phyloP scores from a whole-genome alignment of 1,140 invertebrate species.

The Laupala kohalensis region DNA sequence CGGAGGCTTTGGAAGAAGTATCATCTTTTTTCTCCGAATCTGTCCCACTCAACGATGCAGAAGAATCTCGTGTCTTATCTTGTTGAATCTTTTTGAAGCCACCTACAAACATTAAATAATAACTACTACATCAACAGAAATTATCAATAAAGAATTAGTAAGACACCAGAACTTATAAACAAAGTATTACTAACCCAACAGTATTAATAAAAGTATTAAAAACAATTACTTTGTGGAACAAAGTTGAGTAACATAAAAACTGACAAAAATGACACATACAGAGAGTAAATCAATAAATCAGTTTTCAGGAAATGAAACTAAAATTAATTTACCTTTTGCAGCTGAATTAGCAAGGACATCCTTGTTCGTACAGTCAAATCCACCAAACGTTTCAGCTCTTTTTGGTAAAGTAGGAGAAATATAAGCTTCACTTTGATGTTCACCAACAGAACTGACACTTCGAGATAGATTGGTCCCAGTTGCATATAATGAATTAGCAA shows the following conservation, averaged over 20 bases:
- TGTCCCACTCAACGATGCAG: slow-evolving; percentile 16
- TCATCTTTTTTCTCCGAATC: too few species aligned
- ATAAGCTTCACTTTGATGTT: slow-evolving; percentile 71
- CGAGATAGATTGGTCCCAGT: slow-evolving; percentile 65
- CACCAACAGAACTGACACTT: slow-evolving; percentile 82
- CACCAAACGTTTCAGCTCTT: slow-evolving; percentile 86
- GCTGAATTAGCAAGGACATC: slow-evolving; percentile 13
- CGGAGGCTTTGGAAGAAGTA: too few species aligned
- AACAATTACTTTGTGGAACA: neutral
- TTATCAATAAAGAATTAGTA: neutral
- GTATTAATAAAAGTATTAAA: neutral
- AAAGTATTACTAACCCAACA: neutral
- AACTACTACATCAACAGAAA: too few species aligned
- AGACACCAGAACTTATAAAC: neutral
- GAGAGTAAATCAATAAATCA: too few species aligned
- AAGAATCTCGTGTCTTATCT: slow-evolving; percentile 1
- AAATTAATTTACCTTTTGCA: slow-evolving; percentile 16
- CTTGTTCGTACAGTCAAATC: slow-evolving; percentile 61
- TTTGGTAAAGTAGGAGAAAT: slow-evolving; percentile 72
- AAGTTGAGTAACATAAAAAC: neutral
- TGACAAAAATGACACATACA: neutral
- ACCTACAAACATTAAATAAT: neutral
- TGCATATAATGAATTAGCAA: slow-evolving; percentile 53
- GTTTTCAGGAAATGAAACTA: too few species aligned
- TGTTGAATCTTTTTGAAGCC: slow-evolving; percentile 5